Evolutionary conservation across 2,113 vertebrate genomes (phyloP), one percentile per base, ranked within the genome.

Genomic region (Onychostoma macrolepis): DNA sequence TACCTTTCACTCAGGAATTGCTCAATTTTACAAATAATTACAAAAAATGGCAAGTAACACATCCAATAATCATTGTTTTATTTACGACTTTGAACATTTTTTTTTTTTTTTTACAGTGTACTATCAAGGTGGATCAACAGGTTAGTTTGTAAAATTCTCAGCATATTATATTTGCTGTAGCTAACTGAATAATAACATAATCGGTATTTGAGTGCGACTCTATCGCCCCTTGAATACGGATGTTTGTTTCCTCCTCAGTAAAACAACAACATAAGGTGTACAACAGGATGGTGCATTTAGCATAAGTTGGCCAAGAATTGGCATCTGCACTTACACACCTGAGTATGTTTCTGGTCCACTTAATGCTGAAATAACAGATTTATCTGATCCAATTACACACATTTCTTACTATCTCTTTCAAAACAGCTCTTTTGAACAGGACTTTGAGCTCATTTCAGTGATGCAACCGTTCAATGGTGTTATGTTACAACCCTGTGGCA

Each of bases 401-500:
- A 19, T 78, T 77, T 50, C n/a, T 17, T 53, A 6, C 17, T 30
- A 50, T 53, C 26, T 78, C 26, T 19, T 53, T 78, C 13, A 30
- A 53, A 80, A n/a, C 17, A 17, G 11, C 7, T 38, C 28, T 61
- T 30, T 58, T n/a, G 24, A 84, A 17, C 17, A 45, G 72, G 38
- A 71, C 69, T 41, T 53, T 78, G 48, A 53, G 28, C 17, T 74
- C 80, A 83, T 88, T 48, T 63, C 38, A 61, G 30, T 79, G 63
- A 76, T 75, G 83, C 33, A 30, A 24, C 53, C 67, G 50, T 86
- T 71, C 38, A 83, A 76, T 26, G 26, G 83, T 89, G 38, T 86
- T 74, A 67, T 28, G 63, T 89, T 88, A 83, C 61, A 67, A 43
- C 50, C 80, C n/a, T 41, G 69, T 28, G 83, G 83, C 48, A 36